A percentile compares a stretch with the other conserved stretches of the same genome.
These are phyloP conservation scores for Tanypteryx hageni DNA, from an alignment of 2,888 invertebrate genomes.

Conservation along the genomic window DNA sequence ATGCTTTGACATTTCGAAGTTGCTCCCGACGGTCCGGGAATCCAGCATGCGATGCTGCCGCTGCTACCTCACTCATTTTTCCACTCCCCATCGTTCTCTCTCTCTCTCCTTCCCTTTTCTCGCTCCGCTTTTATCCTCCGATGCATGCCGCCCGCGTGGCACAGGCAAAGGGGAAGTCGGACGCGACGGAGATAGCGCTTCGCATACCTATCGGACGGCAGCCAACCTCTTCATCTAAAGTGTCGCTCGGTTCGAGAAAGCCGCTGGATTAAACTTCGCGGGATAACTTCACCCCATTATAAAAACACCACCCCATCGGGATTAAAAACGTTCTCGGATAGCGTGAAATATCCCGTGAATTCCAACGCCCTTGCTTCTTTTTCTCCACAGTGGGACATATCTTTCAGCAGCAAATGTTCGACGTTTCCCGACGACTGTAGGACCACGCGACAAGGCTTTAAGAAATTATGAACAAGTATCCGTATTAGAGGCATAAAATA, in stretches of 20 bases:
- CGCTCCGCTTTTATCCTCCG: background rate
- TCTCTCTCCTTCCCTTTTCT: background rate
- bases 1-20: constrained; percentile 29
- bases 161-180: background rate
- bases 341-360: background rate
- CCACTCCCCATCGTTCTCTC: background rate
- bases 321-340: background rate
- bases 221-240: constrained; percentile 12
- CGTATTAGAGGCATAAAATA: too few relatives aligned
- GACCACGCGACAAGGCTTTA: too few relatives aligned
- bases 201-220: constrained; percentile 34
- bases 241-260: background rate
- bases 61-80: background rate
- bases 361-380: background rate
- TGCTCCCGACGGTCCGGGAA: background rate
- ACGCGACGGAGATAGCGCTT: background rate
- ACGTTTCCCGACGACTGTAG: too few relatives aligned
- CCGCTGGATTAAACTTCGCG: background rate
- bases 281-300: background rate
- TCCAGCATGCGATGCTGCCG: background rate
- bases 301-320: background rate
- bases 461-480: too few relatives aligned
- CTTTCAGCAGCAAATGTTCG: too few relatives aligned
- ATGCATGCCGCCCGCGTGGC: constrained; percentile 20
- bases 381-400: background rate